These are phyloP conservation scores for Pentalonia nigronervosa DNA, from an alignment of 1,140 invertebrate species.

Conservation along the genomic window DNA sequence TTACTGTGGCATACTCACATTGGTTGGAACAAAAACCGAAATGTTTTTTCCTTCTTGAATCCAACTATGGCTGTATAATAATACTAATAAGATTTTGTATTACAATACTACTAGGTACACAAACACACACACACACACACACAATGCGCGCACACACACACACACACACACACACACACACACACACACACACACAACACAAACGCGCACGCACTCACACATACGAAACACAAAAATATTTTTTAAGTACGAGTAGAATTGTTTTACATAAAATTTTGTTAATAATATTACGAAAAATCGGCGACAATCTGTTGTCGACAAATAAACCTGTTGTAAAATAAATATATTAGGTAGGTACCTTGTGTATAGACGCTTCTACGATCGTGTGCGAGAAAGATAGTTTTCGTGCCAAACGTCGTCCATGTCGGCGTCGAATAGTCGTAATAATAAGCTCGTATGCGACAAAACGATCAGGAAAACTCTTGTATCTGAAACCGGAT, in stretches of 20 bases:
- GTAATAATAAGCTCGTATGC: neutral
- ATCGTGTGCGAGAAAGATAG: neutral
- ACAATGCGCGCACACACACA: too few relatives aligned
- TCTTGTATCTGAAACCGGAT: neutral
- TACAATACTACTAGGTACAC: too few relatives aligned
- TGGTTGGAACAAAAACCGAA: too few relatives aligned
- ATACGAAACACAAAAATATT: neutral
- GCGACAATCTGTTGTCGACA: too few relatives aligned
- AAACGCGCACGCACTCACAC: neutral
- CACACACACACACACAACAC: too few relatives aligned
- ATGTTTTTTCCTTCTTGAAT: too few relatives aligned
- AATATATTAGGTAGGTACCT: neutral
- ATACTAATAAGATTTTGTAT: too few relatives aligned
- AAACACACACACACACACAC: too few relatives aligned
- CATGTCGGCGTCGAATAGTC: neutral
- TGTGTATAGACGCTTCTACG: neutral
- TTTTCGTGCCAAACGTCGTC: neutral
- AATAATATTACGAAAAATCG: neutral
- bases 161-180: too few relatives aligned
- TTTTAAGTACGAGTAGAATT: neutral
- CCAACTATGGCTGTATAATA: too few relatives aligned
- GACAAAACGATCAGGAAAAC: neutral
- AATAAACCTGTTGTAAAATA: neutral
- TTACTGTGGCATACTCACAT: too few relatives aligned
- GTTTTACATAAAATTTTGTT: neutral